Evolutionary conservation across 2,888 invertebrate genomes (phyloP), one percentile per base, ranked within the genome.

Genomic region (Trissolcus japonicus): DNA sequence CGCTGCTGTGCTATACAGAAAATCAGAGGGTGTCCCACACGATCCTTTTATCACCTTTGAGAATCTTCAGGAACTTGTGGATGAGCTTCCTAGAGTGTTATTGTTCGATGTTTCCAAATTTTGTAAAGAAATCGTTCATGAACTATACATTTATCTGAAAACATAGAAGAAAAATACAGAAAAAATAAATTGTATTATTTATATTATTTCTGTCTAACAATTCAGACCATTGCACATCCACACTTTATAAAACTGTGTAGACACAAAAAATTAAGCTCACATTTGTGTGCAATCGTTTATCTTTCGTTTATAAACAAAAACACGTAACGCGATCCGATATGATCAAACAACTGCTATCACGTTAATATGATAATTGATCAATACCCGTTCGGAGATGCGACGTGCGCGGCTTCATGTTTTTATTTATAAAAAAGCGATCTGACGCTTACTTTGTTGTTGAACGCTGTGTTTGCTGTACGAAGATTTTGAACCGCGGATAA

Each of bases 301-400:
- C 57, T 65, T 21, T n/a, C 14, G 59, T 65, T 65, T 46, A 50
- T 35, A 65, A 59, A 60, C 56, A 72, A 71, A 35, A 35, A 62
- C 57, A 40, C 46, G 60, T 55, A 53, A 72, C 19, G n/a, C 40
- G 54, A 59, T 66, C 53, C 65, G 55, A 66, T 66, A 60, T 55
- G 48, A 73, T 73, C 56, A 40, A 56, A 61, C 19, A 53, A 67
- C 62, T 53, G 61, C n/a, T 68, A 63, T 74, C 73, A 48, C 57
- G 50, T 74, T 74, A 62, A 59, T 68, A 68, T 68, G 63, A 74
- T 68, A 68, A 74, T 68, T 68, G 74, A 66, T 62, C 68, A 53
- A 66, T 56, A 61, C 54, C 17, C 35, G 35, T 35, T 35, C 50
- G 29, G 11, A n/a, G 14, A 35, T 1, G 13, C 13, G 16, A 13